Conservation (phyloP, 1,140 invertebrate genomes). For the Ericerus pela region DNA sequence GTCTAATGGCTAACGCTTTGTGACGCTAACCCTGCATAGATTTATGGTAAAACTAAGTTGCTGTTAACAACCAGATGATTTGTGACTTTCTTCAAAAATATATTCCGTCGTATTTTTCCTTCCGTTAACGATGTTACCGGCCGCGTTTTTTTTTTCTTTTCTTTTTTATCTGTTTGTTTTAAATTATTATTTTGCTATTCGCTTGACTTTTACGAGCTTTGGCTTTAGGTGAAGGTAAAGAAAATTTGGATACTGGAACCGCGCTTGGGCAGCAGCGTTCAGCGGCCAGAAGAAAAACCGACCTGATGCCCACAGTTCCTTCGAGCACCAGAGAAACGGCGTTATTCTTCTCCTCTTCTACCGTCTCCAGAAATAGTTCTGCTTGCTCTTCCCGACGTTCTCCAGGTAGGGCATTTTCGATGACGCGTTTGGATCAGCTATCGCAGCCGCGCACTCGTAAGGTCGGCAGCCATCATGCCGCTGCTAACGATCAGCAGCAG, state of each 20-base stretch:
- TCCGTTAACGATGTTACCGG: not conserved
- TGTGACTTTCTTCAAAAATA: too few relatives aligned
- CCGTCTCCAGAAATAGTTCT: conserved; percentile 13
- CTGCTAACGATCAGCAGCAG: too few relatives aligned
- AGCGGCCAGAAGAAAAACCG: conserved; percentile 58
- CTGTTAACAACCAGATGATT: too few relatives aligned
- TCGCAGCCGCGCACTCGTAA: conserved; percentile 28
- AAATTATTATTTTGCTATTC: not conserved
- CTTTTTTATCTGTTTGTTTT: not conserved
- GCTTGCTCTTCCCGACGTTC: conserved; percentile 20
- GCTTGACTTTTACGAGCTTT: conserved; percentile 8
- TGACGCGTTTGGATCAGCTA: conserved; percentile 74
- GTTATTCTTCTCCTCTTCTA: conserved; percentile 23
- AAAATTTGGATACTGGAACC: not conserved
- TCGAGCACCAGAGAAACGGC: conserved; percentile 46
- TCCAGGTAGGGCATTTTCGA: conserved; percentile 65
- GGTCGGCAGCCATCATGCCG: conserved; percentile 17
- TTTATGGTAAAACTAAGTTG: too few relatives aligned
- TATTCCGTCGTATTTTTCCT: too few relatives aligned
- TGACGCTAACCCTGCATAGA: too few relatives aligned
- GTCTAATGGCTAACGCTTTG: too few relatives aligned
- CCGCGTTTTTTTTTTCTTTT: not conserved
- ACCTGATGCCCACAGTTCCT: conserved; percentile 76
- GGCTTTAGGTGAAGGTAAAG: conserved; percentile 13
- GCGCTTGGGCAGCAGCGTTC: conserved; percentile 11